Base-by-base conservation (phyloP, 2,113 vertebrate genomes). In the Erythrocercus mccallii region DNA sequence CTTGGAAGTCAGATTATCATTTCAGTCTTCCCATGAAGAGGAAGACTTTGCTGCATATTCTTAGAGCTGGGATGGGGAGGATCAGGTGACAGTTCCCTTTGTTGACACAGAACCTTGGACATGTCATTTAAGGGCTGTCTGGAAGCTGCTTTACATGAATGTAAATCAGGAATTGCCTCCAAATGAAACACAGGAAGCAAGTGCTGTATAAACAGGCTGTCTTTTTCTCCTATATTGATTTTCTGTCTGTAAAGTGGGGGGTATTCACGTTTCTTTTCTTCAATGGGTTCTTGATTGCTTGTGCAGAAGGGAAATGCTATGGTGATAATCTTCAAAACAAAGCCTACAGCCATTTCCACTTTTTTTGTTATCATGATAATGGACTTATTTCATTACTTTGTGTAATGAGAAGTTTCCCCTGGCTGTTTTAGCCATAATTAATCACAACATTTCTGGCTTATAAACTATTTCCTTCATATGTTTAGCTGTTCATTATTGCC, bases 371-470 rank as follows among this genome's bases (percentile, higher is more conserved):
- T 94, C 87, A 84, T 78, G 69, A 31, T 95, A 94, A 86, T 80
- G 60, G 48, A 35, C 45, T 92, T 89, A 87, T 33, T 96, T 95
- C 85, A 73, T 91, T 92, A 94, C 64, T 76, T 92, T 70, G 51
- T 72, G 66, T 81, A 97, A 96, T 89, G 97, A 96, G 93, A 96
- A 88, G 33, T 74, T 79, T 86, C 84, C 79, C 76, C 87, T 95
- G 74, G 94, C 94, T 88, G 91, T 97, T 97, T 97, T 96, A 97
- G 51, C 94, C 91, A 40, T 91, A 95, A 79, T 97, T 97, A 97
- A 95, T 97, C 72, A 56, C 61, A 95, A 85, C 81, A 27, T 94
- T 97, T 95, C 95, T 97, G 94, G 94, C 90, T 90, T 92, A 95
- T 96, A 96, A 94, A 66, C 33, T 40, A 80, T 92, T 97, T 98